These are phyloP conservation scores for Metallyticus violacea DNA, from an alignment of 2,888 invertebrate species.

Conservation along the genomic window DNA sequence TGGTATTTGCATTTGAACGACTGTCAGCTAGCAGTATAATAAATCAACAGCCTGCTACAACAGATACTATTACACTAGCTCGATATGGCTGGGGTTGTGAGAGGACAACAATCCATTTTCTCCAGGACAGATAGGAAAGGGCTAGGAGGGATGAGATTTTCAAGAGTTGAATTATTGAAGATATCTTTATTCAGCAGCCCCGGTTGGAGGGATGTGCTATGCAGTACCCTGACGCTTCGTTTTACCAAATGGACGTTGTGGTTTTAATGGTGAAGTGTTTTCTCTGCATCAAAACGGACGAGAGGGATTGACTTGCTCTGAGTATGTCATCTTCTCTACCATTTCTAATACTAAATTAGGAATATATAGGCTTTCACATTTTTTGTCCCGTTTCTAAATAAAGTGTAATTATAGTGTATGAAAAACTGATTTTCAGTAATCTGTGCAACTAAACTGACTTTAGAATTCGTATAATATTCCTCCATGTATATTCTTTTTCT, in stretches of 20 bases:
- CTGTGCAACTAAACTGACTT: too few species aligned
- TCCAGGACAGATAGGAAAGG: constrained; percentile 10
- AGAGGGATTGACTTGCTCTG: background rate
- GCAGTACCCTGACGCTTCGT: background rate
- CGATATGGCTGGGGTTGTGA: background rate
- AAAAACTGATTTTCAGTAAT: too few species aligned
- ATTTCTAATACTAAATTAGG: too few species aligned
- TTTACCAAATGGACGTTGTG: background rate
- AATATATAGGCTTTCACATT: too few species aligned
- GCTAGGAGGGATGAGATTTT: constrained; percentile 4
- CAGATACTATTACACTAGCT: background rate
- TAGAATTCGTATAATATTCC: too few species aligned
- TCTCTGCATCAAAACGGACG: background rate
- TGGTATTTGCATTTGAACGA: constrained; percentile 32
- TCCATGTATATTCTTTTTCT: too few species aligned
- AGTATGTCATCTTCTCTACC: too few species aligned
- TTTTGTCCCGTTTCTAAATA: too few species aligned
- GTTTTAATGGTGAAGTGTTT: background rate
- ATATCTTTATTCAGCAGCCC: constrained; percentile 3
- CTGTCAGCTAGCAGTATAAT: constrained; percentile 27
- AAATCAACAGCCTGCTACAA: constrained; percentile 24
- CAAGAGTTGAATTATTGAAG: constrained; percentile 19
- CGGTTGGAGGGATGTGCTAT: background rate
- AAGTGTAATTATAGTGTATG: too few species aligned
- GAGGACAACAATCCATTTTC: constrained; percentile 28